Conservation (phyloP, 2,113 vertebrate genomes). For the Myotis brandtii region DNA sequence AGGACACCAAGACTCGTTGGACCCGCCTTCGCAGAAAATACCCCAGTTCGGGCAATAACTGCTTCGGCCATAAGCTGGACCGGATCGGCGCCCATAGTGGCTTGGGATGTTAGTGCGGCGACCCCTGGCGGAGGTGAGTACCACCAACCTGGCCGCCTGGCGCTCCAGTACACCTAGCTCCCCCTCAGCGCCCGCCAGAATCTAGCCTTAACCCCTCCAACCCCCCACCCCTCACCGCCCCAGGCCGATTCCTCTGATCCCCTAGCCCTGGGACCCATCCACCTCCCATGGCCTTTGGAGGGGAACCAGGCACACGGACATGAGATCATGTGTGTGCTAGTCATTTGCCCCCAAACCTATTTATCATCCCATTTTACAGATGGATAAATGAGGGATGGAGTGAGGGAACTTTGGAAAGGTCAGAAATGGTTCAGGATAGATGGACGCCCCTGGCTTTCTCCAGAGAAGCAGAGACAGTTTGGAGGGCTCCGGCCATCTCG, state of each 20-base stretch:
- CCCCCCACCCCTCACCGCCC: too few relatives aligned
- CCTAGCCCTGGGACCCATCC: neutral
- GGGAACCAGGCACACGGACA: neutral
- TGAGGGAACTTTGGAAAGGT: neutral
- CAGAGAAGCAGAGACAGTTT: neutral
- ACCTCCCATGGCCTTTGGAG: neutral
- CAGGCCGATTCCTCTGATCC: neutral
- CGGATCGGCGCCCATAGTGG: slow-evolving; percentile 97
- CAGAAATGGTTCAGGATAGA: neutral
- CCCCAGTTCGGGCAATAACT: slow-evolving; percentile 84
- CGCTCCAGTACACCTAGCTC: slow-evolving; percentile 1
- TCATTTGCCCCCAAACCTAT: neutral
- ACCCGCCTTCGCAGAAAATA: slow-evolving; percentile 82
- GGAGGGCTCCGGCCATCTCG: neutral
- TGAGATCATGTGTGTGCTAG: neutral
- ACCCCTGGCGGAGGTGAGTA: slow-evolving; percentile 88
- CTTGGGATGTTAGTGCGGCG: slow-evolving; percentile 94
- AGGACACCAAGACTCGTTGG: slow-evolving; percentile 92
- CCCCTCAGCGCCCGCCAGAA: neutral
- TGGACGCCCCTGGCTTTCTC: neutral
- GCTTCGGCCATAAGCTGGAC: slow-evolving; percentile 98
- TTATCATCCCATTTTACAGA: slow-evolving; percentile 48
- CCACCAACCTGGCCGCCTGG: neutral
- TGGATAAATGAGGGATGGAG: neutral
- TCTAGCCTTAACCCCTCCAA: neutral